Evolutionary conservation across 1,140 invertebrate genomes (phyloP), one percentile per base, ranked within the genome.

Genomic region (Diorhabda sublineata): DNA sequence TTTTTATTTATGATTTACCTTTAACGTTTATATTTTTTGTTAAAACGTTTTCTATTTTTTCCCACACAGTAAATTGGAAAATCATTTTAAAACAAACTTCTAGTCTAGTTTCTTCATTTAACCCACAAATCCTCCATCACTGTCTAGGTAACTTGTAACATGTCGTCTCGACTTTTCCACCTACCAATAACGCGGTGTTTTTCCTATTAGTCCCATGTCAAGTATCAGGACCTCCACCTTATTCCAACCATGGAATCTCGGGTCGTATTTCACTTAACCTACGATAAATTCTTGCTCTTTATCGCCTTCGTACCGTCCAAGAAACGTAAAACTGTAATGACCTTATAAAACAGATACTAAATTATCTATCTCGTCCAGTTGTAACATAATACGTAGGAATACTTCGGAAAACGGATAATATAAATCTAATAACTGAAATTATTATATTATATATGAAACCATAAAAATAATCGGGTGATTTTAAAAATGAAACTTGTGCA

Each of bases 331-430:
- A 62, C 71, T 58, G 64, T 73, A 73, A 73, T 73, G 69, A 70
- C 69, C 69, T 73, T 73, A 73, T 73, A 73, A 73, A 73, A 73
- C 67, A 73, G 65, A 73, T 67, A 67, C 61, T 71, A 67, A 67
- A 71, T 71, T 67, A 67, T 71, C 69, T 60, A 56, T 26, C 43
- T 11, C 44, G 61, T 4, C 43, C 47, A 52, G 47, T 52, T 52
- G n/a, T 3, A 52, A 52, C 47, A 52, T 52, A 52, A 52, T n/a
- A n/a, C n/a, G 6, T 8, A 52, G 47, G n/a, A 8, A 52, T 6
- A 52, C 47, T 8, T 52, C 47, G n/a, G 6, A n/a, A 52, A 52
- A 52, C n/a, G 47, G 6, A 52, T 8, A n/a, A 52, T 8, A 52
- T 52, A 52, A 52, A 52, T 52, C 26, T 26, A 26, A 26, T 26